Evolutionary conservation across 1,140 invertebrate species (phyloP).

Genomic region (Phortica variegata): DNA sequence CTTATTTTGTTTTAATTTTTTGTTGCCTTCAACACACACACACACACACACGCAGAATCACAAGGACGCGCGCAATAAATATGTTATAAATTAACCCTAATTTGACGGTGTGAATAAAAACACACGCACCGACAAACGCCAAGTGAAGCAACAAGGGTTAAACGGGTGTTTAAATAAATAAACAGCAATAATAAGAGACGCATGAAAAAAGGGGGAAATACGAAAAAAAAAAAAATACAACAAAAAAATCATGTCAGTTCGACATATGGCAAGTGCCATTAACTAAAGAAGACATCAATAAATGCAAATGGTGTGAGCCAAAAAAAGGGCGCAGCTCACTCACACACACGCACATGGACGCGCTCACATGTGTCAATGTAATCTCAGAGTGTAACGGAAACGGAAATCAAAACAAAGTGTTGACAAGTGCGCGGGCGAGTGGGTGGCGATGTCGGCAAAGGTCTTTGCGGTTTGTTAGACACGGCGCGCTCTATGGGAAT

Average conservation of each 20-base stretch:
- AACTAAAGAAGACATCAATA: slow-evolving; percentile 12
- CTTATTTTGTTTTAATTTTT: too few species aligned
- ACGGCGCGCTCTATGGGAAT: slow-evolving; percentile 28
- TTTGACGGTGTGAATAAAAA: slow-evolving; percentile 18
- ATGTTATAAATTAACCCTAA: slow-evolving; percentile 38
- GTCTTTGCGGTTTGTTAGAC: slow-evolving; percentile 19
- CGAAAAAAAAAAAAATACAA: background rate
- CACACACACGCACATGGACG: too few species aligned
- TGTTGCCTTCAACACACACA: too few species aligned
- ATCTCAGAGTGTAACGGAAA: slow-evolving; percentile 31
- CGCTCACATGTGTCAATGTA: background rate
- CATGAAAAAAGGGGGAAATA: background rate
- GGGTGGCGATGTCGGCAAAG: too few species aligned
- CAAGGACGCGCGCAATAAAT: slow-evolving; percentile 1
- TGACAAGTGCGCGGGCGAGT: slow-evolving; percentile 37
- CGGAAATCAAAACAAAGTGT: slow-evolving; percentile 54
- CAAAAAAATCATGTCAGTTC: background rate
- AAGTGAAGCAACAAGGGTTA: slow-evolving; percentile 33
- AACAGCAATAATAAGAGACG: background rate
- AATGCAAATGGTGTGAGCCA: slow-evolving; percentile 29
- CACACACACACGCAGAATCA: too few species aligned
- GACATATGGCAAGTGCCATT: slow-evolving; percentile 45
- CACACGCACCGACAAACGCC: background rate
- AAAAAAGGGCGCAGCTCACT: too few species aligned
- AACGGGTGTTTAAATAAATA: slow-evolving; percentile 11